phyloP scores from a whole-genome alignment of 2,797 vertebrate species.

The Sciurus vulgaris region DNA sequence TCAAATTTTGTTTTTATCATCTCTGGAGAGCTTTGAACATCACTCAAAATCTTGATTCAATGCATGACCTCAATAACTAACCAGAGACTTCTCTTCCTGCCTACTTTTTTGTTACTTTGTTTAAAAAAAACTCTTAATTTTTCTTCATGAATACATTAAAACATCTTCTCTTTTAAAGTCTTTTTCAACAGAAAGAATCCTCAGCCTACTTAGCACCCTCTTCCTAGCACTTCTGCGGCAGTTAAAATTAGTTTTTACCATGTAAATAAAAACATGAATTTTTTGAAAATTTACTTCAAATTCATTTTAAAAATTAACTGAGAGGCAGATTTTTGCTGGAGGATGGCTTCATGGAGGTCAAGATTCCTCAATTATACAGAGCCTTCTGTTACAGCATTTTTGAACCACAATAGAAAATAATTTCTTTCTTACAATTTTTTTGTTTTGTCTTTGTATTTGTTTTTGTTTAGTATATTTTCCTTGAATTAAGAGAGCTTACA shows the following conservation, averaged over 20 bases:
- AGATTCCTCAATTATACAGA: not conserved
- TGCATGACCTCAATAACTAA: not conserved
- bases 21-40: not conserved
- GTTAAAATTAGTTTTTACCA: not conserved
- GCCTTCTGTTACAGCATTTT: not conserved
- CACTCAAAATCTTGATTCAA: not conserved
- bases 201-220: not conserved
- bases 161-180: not conserved
- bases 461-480: not conserved
- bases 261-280: slow-evolving; percentile 1
- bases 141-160: slow-evolving; percentile 43
- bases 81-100: not conserved
- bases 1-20: not conserved
- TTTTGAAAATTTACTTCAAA: not conserved
- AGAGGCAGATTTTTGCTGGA: not conserved
- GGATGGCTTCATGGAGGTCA: not conserved
- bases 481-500: not conserved
- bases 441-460: too few species aligned
- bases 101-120: not conserved
- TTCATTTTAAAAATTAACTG: not conserved
- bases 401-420: not conserved
- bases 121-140: not conserved
- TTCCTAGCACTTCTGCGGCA: not conserved
- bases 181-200: not conserved
- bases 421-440: not conserved